Evolutionary conservation across 2,113 vertebrate genomes (phyloP), one percentile per base, ranked within the genome.

Genomic region (Xiphias gladius): DNA sequence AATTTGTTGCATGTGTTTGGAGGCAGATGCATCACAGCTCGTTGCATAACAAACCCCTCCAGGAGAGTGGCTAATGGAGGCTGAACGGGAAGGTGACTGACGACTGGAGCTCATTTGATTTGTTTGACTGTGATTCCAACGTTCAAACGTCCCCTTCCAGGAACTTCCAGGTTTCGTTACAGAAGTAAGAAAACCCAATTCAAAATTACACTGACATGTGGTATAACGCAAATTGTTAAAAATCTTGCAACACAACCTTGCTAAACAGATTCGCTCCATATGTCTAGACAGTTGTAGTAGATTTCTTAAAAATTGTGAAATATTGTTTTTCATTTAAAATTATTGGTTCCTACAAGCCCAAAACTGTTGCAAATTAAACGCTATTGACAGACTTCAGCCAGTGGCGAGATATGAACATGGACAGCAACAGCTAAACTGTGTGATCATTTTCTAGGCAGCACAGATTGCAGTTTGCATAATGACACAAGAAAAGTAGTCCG

Each of bases 1-100:
- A 68, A 91, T 86, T 88, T 90, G 85, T 88, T 90, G 75, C 71
- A 61, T 17, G 10, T 64, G 75, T 86, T 80, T 59, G 50, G 48
- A 75, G 68, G 55, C 37, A 26, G 85, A 80, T 79, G 39, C 64
- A 58, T 62, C 37, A 8, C 84, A 67, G 50, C 67, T 72, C 46
- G 39, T 81, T 83, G 66, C 30, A 0, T 75, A 84, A 77, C 52
- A 58, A 3, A 54, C 41, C 65, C 86, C 55, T 70, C 32, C 14
- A 39, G 76, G 72, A 75, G 37, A 58, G 37, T 20, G 0, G 50
- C 63, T 90, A 59, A 82, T 76, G 71, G 68, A 74, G 71, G 71
- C 32, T 57, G 72, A 75, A 41, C 48, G 75, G 35, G 32, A 75
- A 62, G 77, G 52, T 73, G 48, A 43, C 64, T 67, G 78, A 70